phyloP scores from a whole-genome alignment of 1,140 invertebrate genomes.

The Trichonephila clavata region DNA sequence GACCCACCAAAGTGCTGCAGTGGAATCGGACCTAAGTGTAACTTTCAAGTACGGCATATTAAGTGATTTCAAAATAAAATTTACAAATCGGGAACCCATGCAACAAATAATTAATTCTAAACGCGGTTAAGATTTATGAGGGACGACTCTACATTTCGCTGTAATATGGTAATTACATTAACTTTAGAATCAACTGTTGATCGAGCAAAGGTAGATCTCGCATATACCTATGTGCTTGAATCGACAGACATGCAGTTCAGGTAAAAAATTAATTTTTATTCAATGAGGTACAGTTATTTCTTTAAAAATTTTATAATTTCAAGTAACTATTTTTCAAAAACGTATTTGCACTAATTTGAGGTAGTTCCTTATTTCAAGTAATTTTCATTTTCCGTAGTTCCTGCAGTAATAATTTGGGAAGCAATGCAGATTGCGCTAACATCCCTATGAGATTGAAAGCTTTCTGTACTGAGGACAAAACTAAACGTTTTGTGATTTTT shows the following conservation, averaged over 20 bases:
- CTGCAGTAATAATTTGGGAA: too few species aligned
- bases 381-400: too few species aligned
- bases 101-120: conserved; percentile 9
- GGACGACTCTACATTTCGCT: not conserved
- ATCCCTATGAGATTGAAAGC: too few species aligned
- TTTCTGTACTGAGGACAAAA: too few species aligned
- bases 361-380: too few species aligned
- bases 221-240: not conserved
- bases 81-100: not conserved
- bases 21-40: conserved; percentile 33
- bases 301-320: not conserved
- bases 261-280: not conserved
- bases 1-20: conserved; percentile 46
- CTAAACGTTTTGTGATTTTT: too few species aligned
- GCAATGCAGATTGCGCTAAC: too few species aligned
- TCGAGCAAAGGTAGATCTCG: conserved; percentile 15
- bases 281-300: not conserved
- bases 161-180: not conserved
- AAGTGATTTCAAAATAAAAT: not conserved
- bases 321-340: too few species aligned
- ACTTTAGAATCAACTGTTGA: not conserved
- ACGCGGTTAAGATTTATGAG: not conserved
- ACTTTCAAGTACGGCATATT: not conserved
- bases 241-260: not conserved
- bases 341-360: too few species aligned